Percentiles rank a stretch among this genome's conserved stretches.
Evolutionary conservation across 2,113 vertebrate species (phyloP).

Genomic region (Pteropus alecto): DNA sequence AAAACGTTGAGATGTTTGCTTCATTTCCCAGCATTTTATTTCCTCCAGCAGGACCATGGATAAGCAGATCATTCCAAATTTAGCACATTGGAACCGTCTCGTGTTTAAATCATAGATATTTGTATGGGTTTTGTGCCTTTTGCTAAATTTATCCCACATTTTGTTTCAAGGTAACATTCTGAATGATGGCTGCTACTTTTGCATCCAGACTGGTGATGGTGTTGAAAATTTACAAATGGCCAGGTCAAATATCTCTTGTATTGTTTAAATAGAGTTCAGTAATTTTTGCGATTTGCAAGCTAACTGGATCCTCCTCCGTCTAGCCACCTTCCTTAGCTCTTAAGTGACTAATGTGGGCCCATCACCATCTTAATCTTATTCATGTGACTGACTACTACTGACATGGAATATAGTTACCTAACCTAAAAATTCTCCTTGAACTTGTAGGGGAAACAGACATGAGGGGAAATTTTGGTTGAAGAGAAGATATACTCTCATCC

Average conservation of each 20-base stretch:
- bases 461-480: not conserved
- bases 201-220: not conserved
- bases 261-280: not conserved
- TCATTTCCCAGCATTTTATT: constrained; percentile 55
- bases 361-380: not conserved
- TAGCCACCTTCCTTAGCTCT: not conserved
- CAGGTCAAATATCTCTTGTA: not conserved
- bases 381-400: not conserved
- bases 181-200: not conserved
- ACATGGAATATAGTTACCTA: not conserved
- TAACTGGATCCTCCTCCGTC: not conserved
- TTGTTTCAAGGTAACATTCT: constrained; percentile 19
- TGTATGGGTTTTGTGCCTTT: constrained; percentile 12
- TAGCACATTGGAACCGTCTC: constrained; percentile 29
- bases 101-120: constrained; percentile 46
- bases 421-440: not conserved
- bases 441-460: not conserved
- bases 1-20: constrained; percentile 37
- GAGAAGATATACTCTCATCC: not conserved
- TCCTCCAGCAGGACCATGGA: not conserved
- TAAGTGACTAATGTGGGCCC: not conserved
- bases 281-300: not conserved
- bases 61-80: constrained; percentile 49
- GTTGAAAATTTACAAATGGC: not conserved
- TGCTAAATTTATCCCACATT: not conserved